phyloP scores from a whole-genome alignment of 2,888 invertebrate genomes.

The Graphium colonna region DNA sequence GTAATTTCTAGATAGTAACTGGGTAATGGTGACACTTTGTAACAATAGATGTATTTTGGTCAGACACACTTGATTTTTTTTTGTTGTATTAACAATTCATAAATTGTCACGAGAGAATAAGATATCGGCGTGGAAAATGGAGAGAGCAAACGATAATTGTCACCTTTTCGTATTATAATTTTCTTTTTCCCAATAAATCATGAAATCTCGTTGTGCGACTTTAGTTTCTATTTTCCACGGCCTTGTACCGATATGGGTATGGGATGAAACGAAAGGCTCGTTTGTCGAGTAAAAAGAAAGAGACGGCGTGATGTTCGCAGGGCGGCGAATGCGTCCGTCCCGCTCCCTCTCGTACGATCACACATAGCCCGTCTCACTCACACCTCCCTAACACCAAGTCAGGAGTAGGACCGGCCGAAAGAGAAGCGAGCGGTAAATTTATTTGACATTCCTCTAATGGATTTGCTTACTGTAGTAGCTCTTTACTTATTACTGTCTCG shows the following conservation, averaged over 20 bases:
- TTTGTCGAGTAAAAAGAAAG: too few species aligned
- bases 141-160: slow-evolving; percentile 37
- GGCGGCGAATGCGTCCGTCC: neutral
- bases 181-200: slow-evolving; percentile 49
- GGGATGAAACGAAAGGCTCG: too few species aligned
- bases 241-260: slow-evolving; percentile 12
- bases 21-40: slow-evolving; percentile 20
- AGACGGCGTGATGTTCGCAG: neutral
- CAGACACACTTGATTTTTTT: slow-evolving; percentile 19
- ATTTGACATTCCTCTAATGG: slow-evolving; percentile 74
- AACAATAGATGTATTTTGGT: slow-evolving; percentile 22
- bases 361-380: slow-evolving; percentile 47
- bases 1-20: slow-evolving; percentile 16
- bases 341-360: slow-evolving; percentile 10
- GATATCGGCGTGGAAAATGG: slow-evolving; percentile 56
- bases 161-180: slow-evolving; percentile 25
- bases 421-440: slow-evolving; percentile 68
- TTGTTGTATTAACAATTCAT: slow-evolving; percentile 18
- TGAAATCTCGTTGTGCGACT: slow-evolving; percentile 42
- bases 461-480: slow-evolving; percentile 78
- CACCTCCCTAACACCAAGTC: slow-evolving; percentile 48
- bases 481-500: slow-evolving; percentile 75
- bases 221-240: slow-evolving; percentile 69
- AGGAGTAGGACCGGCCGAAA: too few species aligned
- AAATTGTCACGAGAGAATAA: slow-evolving; percentile 28